Base-by-base conservation (phyloP, 2,797 vertebrate species). In the Silurus aristotelis region DNA sequence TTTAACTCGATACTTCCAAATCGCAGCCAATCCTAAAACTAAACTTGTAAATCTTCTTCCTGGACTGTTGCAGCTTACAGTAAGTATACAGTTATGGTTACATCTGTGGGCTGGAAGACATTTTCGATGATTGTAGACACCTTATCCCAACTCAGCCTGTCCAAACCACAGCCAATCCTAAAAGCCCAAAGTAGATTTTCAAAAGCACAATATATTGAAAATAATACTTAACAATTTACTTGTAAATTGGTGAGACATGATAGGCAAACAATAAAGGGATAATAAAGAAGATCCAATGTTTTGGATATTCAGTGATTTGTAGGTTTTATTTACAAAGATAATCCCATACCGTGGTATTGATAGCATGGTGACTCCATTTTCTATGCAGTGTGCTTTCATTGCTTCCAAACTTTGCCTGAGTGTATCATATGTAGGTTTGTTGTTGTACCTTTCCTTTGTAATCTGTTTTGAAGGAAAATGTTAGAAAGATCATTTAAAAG, bases 81-180 rank as follows among this genome's bases (percentile, higher is more conserved):
- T 60, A 89, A 94, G 84, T 99, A 99, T 86, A 99, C 96, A 0
- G 97, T 98, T 92, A 99, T 94, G 77, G 90, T 93, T 90, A 98
- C 93, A 89, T 95, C 85, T 15, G 97, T 95, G 88, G 91, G 87
- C 82, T 94, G 91, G 93, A 99, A 99, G 83, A 97, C 93, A 17
- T 97, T 92, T 76, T 96, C 94, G 31, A 99, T 94, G 31, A 97
- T 96, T 27, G 91, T 91, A 15, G 95, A 96, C 89, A 99, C 98
- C 76, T 88, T 91, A 17, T 88, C 87, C 97, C 97, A 99, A 6
- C 91, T 87, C 89, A 99, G 93, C 61, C 93, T 83, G 56, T 99
- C 97, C 70, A 99, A 95, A 81, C 98, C 98, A 91, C 98, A 99
- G 25, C 97, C 97, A 83, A 99, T 99, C 83, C 98, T 99, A 93